These are phyloP conservation scores for Triplophysa tibetana DNA, from an alignment of 2,113 vertebrate species.

Conservation along the genomic window DNA sequence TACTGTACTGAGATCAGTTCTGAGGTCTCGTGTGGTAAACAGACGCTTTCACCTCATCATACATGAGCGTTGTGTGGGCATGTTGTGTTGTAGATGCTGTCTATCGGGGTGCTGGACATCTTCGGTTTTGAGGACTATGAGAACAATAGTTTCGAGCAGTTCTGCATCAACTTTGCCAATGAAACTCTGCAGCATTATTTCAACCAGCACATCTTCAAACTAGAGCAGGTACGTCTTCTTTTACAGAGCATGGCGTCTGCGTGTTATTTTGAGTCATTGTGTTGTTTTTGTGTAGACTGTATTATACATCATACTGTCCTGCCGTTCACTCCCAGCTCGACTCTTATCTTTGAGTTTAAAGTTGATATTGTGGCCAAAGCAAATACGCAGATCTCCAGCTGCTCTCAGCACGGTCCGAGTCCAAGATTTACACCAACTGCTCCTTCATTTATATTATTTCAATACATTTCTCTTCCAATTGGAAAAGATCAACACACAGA, in stretches of 20 bases:
- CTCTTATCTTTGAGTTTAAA: conserved; percentile 61
- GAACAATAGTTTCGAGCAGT: conserved; percentile 97
- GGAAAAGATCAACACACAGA: background rate
- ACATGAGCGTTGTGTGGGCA: too few relatives aligned
- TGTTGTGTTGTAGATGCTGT: conserved; percentile 80
- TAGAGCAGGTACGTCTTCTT: conserved; percentile 82
- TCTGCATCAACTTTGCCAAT: conserved; percentile 98
- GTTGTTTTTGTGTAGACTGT: too few relatives aligned
- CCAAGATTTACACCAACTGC: conserved; percentile 43
- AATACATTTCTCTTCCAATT: background rate
- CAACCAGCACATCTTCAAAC: conserved; percentile 95
- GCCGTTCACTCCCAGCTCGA: conserved; percentile 41
- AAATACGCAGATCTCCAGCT: conserved; percentile 53
- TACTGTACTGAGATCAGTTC: background rate
- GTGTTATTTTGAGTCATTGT: too few relatives aligned
- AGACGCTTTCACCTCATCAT: background rate
- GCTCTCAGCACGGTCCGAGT: conserved; percentile 23
- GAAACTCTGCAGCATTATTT: conserved; percentile 96
- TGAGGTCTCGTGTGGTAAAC: background rate
- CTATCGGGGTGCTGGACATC: conserved; percentile 95
- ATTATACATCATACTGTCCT: too few relatives aligned
- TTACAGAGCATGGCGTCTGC: too few relatives aligned
- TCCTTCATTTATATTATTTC: background rate
- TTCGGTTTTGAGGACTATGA: conserved; percentile 98
- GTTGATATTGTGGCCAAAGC: conserved; percentile 58